Conservation (phyloP, 2,113 vertebrate genomes). For the Oryzias melastigma region DNA sequence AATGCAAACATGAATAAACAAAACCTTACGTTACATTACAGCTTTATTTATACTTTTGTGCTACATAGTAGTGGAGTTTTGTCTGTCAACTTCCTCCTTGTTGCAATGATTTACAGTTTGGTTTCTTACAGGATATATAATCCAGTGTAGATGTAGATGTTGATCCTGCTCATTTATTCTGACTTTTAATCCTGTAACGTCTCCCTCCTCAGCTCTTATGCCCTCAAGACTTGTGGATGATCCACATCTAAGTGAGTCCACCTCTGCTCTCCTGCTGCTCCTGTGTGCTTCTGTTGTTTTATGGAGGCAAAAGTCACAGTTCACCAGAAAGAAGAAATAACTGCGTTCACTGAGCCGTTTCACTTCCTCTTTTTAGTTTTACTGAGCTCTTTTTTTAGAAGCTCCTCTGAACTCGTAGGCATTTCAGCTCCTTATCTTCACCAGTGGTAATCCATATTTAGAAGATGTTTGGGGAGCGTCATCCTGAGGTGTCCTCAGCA, state of each 20-base stretch:
- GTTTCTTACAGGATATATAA: too few species aligned
- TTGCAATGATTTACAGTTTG: slow-evolving; percentile 12
- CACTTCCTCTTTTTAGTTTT: slow-evolving; percentile 65
- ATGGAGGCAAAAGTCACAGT: too few species aligned
- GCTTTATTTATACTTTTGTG: too few species aligned
- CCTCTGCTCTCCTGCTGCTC: not conserved
- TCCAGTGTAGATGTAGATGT: too few species aligned
- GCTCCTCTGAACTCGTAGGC: not conserved
- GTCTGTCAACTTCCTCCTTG: slow-evolving; percentile 28
- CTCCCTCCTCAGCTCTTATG: slow-evolving; percentile 59
- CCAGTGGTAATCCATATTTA: not conserved
- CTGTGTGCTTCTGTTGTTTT: not conserved
- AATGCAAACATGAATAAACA: too few species aligned
- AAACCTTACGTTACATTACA: too few species aligned
- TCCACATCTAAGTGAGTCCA: slow-evolving; percentile 61
- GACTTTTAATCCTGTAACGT: not conserved
- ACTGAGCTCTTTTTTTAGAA: slow-evolving; percentile 4
- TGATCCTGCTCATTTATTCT: too few species aligned
- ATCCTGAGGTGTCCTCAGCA: not conserved
- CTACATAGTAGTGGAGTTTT: not conserved
- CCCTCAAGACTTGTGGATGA: slow-evolving; percentile 75
- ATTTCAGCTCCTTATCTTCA: not conserved
- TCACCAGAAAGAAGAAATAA: slow-evolving; percentile 1
- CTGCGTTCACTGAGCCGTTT: slow-evolving; percentile 17
- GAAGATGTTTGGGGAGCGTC: not conserved